Conservation (phyloP, 2,113 vertebrate genomes). For the Hippopotamus amphibius region DNA sequence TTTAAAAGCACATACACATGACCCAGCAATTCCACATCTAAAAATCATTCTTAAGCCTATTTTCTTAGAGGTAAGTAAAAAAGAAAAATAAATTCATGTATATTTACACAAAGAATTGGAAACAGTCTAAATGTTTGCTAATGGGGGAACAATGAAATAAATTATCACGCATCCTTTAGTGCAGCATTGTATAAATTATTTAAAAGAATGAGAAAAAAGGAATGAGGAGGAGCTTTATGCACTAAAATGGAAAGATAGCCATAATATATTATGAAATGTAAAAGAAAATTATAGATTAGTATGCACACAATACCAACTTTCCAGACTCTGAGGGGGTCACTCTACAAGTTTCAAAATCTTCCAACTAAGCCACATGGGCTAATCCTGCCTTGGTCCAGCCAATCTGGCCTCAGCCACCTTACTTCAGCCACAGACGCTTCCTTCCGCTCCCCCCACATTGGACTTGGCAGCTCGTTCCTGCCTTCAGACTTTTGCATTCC, state of each 20-base stretch:
- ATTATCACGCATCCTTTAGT: background rate
- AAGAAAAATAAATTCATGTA: background rate
- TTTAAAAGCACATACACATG: background rate
- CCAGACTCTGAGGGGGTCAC: background rate
- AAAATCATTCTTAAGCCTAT: background rate
- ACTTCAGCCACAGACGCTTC: background rate
- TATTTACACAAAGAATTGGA: background rate
- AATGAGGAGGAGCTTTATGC: background rate
- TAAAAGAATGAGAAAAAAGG: background rate
- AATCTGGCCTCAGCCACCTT: background rate
- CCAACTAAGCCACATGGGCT: background rate
- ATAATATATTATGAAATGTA: background rate
- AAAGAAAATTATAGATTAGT: background rate
- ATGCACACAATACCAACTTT: background rate
- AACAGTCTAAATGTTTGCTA: slow-evolving; percentile 1
- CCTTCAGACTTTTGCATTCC: background rate
- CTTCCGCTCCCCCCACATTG: background rate
- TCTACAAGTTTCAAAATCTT: background rate
- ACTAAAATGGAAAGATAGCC: background rate
- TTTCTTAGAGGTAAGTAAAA: slow-evolving; percentile 11
- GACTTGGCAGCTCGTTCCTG: background rate
- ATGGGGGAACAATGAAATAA: background rate
- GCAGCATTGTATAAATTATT: background rate
- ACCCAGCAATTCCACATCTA: background rate
- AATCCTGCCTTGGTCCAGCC: background rate